Base-by-base conservation (phyloP, 2,113 vertebrate genomes). In the Scopus umbretta region DNA sequence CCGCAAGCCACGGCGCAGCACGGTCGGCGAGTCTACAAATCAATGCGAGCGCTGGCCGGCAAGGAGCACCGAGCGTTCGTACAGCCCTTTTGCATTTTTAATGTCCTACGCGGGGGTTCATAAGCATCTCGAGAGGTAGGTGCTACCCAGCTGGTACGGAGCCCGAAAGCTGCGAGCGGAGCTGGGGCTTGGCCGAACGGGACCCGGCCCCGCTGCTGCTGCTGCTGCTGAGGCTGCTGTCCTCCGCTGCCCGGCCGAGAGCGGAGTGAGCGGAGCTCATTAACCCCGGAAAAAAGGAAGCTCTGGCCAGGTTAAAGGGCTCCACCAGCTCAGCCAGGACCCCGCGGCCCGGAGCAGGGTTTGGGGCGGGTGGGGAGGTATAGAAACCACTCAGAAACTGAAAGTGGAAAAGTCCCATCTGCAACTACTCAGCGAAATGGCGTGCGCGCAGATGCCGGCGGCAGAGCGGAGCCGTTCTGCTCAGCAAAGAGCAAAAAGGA, bases 361-460 rank as follows among this genome's bases (percentile, higher is more conserved):
- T 50, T 32, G 27, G 45, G 43, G 40, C 42, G 22, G 29, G 15
- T 9, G 36, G 36, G 36, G 55, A 29, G 43, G n/a, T 5, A 19
- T 2, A n/a, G 43, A 83, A 40, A 17, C 7, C 13, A 5, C 45
- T 42, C 66, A 8, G 25, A 40, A 58, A 27, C 16, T 7, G 15
- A 27, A 45, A 36, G 7, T 7, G 43, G 30, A 38, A 70, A 83
- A 27, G 23, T 27, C 11, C 45, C 45, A 14, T 9, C 23, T 7
- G 80, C 38, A 23, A 11, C 29, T 2, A 0, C 30, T 18, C 29
- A 7, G 52, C 2, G 63, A 45, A n/a, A 21, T 0, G n/a, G 34
- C 4, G 4, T 1, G 25, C 3, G 11, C 34, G 0, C 19, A 3
- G 47, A 15, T 16, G 3, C 49, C 13, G 4, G 38, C 38, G 7